These are phyloP conservation scores for Hoplodrina ambigua DNA, from an alignment of 2,888 invertebrate genomes.

Conservation along the genomic window DNA sequence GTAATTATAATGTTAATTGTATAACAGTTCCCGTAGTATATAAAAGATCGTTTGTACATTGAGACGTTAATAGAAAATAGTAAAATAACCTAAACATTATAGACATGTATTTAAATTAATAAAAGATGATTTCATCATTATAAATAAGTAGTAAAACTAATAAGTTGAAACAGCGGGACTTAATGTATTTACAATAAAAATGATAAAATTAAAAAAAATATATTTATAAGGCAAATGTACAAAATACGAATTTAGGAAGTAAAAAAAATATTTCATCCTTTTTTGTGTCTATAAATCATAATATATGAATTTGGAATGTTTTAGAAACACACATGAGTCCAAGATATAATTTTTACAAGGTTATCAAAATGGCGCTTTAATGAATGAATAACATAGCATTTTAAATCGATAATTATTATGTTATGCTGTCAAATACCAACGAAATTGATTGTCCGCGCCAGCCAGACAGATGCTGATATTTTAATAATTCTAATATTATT, in stretches of 20 bases:
- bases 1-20: not conserved
- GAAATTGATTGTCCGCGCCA: constrained; percentile 32
- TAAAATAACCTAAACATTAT: not conserved
- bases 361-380: constrained; percentile 2
- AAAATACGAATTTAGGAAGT: not conserved
- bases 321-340: not conserved
- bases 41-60: not conserved
- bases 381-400: too few relatives aligned
- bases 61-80: not conserved
- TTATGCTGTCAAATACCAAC: constrained; percentile 2
- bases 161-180: not conserved
- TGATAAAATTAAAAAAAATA: not conserved
- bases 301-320: constrained; percentile 18
- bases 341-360: not conserved
- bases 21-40: not conserved
- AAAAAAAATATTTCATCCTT: too few relatives aligned
- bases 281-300: too few relatives aligned
- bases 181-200: constrained; percentile 12
- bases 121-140: not conserved
- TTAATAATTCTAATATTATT: constrained; percentile 11
- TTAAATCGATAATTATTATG: constrained; percentile 13
- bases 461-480: not conserved
- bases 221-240: not conserved
- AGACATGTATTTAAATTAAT: not conserved
- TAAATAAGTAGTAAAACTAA: not conserved